Evolutionary conservation across 1,140 invertebrate genomes (phyloP).

Genomic region (Nasonia longicornis): DNA sequence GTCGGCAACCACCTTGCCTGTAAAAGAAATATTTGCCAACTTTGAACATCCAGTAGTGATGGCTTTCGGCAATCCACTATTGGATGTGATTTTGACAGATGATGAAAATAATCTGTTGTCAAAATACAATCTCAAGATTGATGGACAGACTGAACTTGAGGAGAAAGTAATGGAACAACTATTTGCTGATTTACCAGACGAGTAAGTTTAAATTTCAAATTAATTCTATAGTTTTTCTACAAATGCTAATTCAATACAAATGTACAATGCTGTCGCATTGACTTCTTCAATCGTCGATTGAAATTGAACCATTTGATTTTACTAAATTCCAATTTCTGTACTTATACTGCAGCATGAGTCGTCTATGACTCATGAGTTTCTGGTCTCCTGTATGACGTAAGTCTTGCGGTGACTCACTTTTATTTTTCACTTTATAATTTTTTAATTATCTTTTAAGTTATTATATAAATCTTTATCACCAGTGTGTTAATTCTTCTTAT

Average conservation of each 20-base stretch:
- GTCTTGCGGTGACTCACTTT: background rate
- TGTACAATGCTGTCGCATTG: constrained; percentile 1
- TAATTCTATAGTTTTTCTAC: background rate
- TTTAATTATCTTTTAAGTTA: constrained; percentile 3
- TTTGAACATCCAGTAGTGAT: constrained; percentile 57
- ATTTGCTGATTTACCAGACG: constrained; percentile 53
- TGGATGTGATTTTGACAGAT: constrained; percentile 73
- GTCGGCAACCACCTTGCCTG: constrained; percentile 31
- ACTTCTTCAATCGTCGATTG: background rate
- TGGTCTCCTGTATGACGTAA: background rate
- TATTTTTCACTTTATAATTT: background rate
- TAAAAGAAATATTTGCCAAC: constrained; percentile 48
- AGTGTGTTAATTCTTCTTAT: background rate
- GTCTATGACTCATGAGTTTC: constrained; percentile 13
- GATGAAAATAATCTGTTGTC: constrained; percentile 68
- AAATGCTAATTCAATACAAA: constrained; percentile 2
- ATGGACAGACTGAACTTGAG: constrained; percentile 68
- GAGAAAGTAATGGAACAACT: constrained; percentile 60
- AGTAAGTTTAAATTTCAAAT: constrained; percentile 53
- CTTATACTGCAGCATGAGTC: constrained; percentile 4
- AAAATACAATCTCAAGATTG: constrained; percentile 70
- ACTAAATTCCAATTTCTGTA: constrained; percentile 30
- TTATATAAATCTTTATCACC: background rate
- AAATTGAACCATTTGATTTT: background rate
- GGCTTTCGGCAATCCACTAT: constrained; percentile 76